phyloP scores from a whole-genome alignment of 2,888 invertebrate genomes.

The Amphimallon solstitiale region DNA sequence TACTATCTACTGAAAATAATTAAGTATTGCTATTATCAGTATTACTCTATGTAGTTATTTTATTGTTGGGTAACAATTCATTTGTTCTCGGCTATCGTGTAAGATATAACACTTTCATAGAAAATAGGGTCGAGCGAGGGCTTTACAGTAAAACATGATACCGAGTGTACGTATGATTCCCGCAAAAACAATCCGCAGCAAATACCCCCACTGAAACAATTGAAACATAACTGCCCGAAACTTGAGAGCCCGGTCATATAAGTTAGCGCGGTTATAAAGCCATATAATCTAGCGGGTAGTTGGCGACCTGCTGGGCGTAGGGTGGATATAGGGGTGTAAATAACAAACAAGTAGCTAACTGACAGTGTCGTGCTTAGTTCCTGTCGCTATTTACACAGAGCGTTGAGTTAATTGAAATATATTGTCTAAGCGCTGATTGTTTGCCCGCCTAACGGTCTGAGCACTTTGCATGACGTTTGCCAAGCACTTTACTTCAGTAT shows the following conservation, averaged over 20 bases:
- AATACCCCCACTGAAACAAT: constrained; percentile 47
- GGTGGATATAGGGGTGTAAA: constrained; percentile 56
- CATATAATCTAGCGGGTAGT: constrained; percentile 54
- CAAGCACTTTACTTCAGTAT: constrained; percentile 48
- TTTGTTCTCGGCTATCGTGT: no score
- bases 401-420: constrained; percentile 61
- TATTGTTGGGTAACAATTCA: no score
- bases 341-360: constrained; percentile 63
- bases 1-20: no score
- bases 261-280: constrained; percentile 50
- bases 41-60: no score
- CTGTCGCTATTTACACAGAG: constrained; percentile 56
- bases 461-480: constrained; percentile 52
- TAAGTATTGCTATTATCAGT: no score
- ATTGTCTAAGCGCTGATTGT: constrained; percentile 61
- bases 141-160: constrained; percentile 34
- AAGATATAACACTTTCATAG: neutral
- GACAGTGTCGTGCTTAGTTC: constrained; percentile 57
- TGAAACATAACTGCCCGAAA: constrained; percentile 51
- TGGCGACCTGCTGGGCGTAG: constrained; percentile 50
- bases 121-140: constrained; percentile 5
- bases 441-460: constrained; percentile 51
- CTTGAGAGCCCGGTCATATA: constrained; percentile 45
- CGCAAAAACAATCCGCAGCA: constrained; percentile 44
- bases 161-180: constrained; percentile 35